Percentiles rank a stretch among this genome's conserved stretches.
Evolutionary conservation across 2,888 invertebrate genomes (phyloP).

Genomic region (Ellobium chinense): DNA sequence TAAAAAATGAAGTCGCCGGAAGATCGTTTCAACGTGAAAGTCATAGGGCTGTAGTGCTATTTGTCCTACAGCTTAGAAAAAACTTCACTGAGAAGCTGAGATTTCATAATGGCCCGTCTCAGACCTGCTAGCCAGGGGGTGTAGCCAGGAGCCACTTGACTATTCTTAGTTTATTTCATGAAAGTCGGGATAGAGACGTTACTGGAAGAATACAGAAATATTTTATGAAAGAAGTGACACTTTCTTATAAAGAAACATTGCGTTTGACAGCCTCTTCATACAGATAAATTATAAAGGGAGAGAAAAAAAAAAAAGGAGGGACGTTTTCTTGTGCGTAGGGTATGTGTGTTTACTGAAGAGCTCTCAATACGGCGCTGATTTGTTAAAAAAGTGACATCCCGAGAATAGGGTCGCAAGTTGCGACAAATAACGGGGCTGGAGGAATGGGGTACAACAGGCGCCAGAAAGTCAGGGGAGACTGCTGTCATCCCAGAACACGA

Average conservation of each 20-base stretch:
- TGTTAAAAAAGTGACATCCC: neutral
- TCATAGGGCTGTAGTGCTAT: no score
- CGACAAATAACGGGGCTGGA: neutral
- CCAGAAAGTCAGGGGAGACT: neutral
- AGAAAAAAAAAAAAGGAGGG: no score
- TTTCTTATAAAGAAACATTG: neutral
- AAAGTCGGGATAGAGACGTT: neutral
- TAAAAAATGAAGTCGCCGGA: no score
- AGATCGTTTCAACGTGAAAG: no score
- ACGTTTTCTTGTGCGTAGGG: no score
- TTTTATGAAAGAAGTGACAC: neutral
- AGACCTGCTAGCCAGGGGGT: neutral
- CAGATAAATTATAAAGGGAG: neutral
- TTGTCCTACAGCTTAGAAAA: no score
- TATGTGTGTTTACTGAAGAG: neutral
- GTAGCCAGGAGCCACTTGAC: neutral
- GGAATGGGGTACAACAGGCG: neutral
- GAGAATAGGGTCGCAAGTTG: neutral
- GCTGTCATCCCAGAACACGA: no score
- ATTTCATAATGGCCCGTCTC: no score
- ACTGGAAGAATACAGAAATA: neutral
- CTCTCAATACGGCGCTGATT: neutral
- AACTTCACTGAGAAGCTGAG: no score
- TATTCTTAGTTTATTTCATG: neutral
- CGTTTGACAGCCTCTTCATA: neutral